These are phyloP conservation scores for Dendrocincla fuliginosa DNA, from an alignment of 2,797 vertebrate genomes.

Conservation along the genomic window DNA sequence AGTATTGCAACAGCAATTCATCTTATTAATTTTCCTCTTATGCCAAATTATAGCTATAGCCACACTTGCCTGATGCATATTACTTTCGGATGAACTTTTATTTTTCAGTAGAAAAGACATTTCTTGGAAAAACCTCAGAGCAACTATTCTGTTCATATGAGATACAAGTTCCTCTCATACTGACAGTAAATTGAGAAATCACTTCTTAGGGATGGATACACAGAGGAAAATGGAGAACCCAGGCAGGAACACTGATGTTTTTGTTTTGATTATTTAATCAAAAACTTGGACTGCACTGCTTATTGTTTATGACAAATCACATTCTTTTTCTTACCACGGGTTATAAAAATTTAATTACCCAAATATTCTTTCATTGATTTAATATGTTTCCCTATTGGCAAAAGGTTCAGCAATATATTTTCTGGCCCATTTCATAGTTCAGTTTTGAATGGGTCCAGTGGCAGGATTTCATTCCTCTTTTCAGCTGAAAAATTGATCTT, in stretches of 20 bases:
- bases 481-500: slow-evolving; percentile 24
- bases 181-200: background rate
- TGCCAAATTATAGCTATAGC: background rate
- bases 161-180: background rate
- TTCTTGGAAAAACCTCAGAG: background rate
- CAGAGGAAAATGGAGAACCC: background rate
- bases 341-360: slow-evolving; percentile 24
- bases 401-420: background rate
- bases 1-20: background rate
- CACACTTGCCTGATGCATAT: background rate
- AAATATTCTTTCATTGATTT: slow-evolving; percentile 16
- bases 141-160: background rate
- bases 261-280: background rate
- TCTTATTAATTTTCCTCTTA: background rate
- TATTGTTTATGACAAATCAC: slow-evolving; percentile 16
- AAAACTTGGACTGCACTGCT: background rate
- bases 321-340: background rate
- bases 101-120: background rate
- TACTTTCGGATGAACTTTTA: background rate
- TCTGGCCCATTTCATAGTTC: background rate
- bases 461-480: slow-evolving; percentile 8
- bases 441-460: background rate
- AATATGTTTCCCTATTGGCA: background rate
- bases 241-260: background rate
- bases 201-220: background rate